A percentile compares a stretch with the other conserved stretches of the same genome.
These are phyloP conservation scores for Lophius piscatorius DNA, from an alignment of 2,113 vertebrate species.

Conservation along the genomic window DNA sequence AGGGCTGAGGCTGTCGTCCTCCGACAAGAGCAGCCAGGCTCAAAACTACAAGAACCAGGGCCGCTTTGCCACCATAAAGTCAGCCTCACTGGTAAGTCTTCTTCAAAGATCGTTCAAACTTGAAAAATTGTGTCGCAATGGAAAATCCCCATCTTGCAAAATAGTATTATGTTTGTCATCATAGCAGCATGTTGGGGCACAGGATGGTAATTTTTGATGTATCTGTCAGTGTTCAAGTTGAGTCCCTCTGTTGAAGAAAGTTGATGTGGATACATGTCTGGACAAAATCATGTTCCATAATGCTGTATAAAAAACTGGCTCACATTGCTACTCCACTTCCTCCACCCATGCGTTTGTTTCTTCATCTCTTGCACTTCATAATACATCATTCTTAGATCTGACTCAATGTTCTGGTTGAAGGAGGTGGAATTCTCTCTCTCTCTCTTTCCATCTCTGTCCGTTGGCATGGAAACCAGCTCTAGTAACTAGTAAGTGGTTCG, in stretches of 20 bases:
- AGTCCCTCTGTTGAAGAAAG: background rate
- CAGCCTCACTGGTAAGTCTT: conserved; percentile 93
- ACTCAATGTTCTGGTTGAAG: conserved; percentile 51
- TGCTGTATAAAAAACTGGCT: background rate
- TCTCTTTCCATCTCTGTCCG: conserved; percentile 59
- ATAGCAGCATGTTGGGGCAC: background rate
- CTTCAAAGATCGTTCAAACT: background rate
- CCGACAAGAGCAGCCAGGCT: conserved; percentile 92
- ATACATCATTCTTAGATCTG: conserved; percentile 52
- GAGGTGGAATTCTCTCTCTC: conserved; percentile 24
- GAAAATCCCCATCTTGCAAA: no score
- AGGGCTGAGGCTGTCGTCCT: conserved; percentile 89
- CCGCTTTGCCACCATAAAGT: conserved; percentile 98
- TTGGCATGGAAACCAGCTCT: conserved; percentile 81
- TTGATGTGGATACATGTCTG: background rate
- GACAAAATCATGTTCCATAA: background rate
- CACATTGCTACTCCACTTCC: conserved; percentile 33
- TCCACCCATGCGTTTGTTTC: conserved; percentile 32
- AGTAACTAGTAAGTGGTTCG: conserved; percentile 73
- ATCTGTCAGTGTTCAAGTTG: no score
- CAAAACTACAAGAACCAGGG: conserved; percentile 96
- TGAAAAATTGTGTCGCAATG: no score
- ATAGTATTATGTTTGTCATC: no score
- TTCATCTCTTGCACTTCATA: conserved; percentile 35
- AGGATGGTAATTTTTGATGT: background rate